A percentile compares a stretch with the other conserved stretches of the same genome.
phyloP scores from a whole-genome alignment of 2,113 vertebrate species.

The Hydrolagus affinis region DNA sequence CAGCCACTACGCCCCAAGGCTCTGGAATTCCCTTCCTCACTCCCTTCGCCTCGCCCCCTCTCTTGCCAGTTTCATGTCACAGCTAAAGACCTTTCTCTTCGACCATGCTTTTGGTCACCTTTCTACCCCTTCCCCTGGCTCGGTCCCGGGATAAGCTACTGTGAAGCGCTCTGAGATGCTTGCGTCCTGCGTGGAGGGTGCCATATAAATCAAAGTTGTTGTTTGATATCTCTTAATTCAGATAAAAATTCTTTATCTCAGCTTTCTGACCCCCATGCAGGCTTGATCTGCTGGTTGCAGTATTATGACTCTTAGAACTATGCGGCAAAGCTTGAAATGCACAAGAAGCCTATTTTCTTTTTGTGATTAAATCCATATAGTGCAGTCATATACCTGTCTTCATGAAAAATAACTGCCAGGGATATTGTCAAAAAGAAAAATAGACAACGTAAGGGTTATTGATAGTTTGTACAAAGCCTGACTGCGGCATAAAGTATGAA shows the following conservation, averaged over 20 bases:
- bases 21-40: no score
- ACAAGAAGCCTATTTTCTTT: conserved; percentile 5
- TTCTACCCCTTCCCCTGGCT: no score
- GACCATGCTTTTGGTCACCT: no score
- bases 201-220: no score
- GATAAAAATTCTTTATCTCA: background rate
- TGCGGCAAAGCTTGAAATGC: background rate
- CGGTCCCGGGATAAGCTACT: no score
- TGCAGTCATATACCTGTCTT: conserved; percentile 15
- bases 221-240: background rate
- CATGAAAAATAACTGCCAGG: conserved; percentile 13
- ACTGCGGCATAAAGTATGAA: conserved; percentile 9
- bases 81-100: no score
- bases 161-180: background rate
- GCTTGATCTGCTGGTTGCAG: background rate
- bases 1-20: no score
- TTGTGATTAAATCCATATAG: conserved; percentile 7
- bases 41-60: no score
- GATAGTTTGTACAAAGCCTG: background rate
- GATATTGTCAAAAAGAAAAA: conserved; percentile 6
- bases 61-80: no score
- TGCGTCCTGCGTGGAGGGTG: no score
- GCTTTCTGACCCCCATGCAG: background rate
- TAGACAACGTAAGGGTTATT: background rate
- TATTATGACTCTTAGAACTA: background rate